These are phyloP conservation scores for Scleropages formosus DNA, from an alignment of 2,797 vertebrate genomes.

Conservation along the genomic window DNA sequence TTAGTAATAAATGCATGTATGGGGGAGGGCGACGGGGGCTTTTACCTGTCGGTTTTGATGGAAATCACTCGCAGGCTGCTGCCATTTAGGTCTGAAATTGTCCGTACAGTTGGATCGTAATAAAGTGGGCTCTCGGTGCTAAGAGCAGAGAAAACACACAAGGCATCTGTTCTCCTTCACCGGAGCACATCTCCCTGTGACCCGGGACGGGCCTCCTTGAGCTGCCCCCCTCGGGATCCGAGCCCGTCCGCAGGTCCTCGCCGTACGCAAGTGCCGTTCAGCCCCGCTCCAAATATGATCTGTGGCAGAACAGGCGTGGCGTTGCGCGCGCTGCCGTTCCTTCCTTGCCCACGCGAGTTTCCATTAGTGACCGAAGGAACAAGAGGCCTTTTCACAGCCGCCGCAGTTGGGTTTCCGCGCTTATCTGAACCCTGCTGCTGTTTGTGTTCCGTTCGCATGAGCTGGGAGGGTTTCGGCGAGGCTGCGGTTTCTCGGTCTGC, in stretches of 20 bases:
- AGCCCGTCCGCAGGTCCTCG: neutral
- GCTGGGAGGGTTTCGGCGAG: neutral
- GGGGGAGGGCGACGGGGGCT: neutral
- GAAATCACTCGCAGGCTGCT: conserved; percentile 18
- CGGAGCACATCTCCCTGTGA: neutral
- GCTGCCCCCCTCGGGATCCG: neutral
- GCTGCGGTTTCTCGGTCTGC: too few species aligned
- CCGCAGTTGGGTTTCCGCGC: conserved; percentile 44
- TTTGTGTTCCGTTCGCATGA: neutral
- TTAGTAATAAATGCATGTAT: neutral
- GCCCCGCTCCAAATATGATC: conserved; percentile 27
- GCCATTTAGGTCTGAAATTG: conserved; percentile 18
- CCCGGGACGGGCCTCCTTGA: neutral
- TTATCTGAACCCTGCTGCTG: conserved; percentile 32
- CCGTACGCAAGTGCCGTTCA: too few species aligned
- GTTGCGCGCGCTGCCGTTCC: conserved; percentile 49
- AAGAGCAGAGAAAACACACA: conserved; percentile 8
- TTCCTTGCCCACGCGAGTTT: conserved; percentile 45
- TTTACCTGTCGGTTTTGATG: conserved; percentile 24
- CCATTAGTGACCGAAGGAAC: conserved; percentile 48
- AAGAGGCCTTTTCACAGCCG: conserved; percentile 50
- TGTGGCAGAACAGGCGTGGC: conserved; percentile 49
- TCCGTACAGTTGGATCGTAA: neutral
- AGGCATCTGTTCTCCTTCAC: neutral
- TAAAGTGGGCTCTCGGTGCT: conserved; percentile 16